These are phyloP conservation scores for Araneus ventricosus DNA, from an alignment of 1,140 invertebrate species.

Conservation along the genomic window DNA sequence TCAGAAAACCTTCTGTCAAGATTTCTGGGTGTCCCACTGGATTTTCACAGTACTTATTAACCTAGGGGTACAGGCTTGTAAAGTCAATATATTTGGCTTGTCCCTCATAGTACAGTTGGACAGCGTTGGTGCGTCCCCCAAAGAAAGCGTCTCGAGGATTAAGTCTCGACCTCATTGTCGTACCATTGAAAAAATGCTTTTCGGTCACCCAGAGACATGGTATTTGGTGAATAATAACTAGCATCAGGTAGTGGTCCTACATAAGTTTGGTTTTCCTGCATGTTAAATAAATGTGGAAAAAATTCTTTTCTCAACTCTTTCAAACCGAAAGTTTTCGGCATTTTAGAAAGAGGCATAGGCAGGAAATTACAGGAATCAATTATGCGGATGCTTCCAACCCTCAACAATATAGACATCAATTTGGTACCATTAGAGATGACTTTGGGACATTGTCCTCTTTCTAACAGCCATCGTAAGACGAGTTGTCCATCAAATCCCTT, in stretches of 20 bases:
- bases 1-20: no score
- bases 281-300: conserved; percentile 72
- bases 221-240: background rate
- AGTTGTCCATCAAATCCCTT: conserved; percentile 53
- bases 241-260: background rate
- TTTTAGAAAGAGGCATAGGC: conserved; percentile 61
- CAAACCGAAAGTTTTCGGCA: conserved; percentile 61
- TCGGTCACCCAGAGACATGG: background rate
- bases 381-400: conserved; percentile 22
- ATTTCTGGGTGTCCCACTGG: no score
- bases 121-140: no score
- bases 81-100: no score
- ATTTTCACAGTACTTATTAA: no score
- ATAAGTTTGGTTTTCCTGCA: conserved; percentile 53
- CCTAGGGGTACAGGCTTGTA: no score
- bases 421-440: conserved; percentile 42
- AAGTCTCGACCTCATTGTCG: background rate
- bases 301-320: conserved; percentile 55
- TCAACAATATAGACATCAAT: no score
- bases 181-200: conserved; percentile 10
- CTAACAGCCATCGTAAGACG: conserved; percentile 12
- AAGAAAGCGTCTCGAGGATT: no score
- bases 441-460: background rate
- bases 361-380: conserved; percentile 71
- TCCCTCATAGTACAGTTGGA: no score